Percentiles rank a stretch among this genome's conserved stretches.
phyloP scores from a whole-genome alignment of 2,888 invertebrate species.

The Eupeodes latifasciatus region DNA sequence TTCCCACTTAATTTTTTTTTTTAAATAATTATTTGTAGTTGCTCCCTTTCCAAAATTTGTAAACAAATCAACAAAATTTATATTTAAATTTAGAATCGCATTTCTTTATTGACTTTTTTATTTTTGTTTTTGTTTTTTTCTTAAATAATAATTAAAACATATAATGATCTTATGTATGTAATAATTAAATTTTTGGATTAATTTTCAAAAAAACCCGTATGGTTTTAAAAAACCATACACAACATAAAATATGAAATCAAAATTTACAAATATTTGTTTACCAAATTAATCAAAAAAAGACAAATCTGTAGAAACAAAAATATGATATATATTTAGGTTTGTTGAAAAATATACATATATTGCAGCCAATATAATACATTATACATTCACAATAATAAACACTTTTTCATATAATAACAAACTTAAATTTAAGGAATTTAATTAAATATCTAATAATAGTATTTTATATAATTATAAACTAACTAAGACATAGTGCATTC shows the following conservation, averaged over 20 bases:
- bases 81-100: slow-evolving; percentile 34
- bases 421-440: slow-evolving; percentile 54
- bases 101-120: slow-evolving; percentile 54
- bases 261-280: slow-evolving; percentile 5
- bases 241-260: slow-evolving; percentile 16
- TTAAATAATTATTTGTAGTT: no score
- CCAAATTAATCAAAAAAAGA: slow-evolving; percentile 26
- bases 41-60: no score
- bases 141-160: slow-evolving; percentile 57
- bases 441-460: slow-evolving; percentile 53
- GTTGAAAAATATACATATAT: slow-evolving; percentile 45
- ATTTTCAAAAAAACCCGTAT: slow-evolving; percentile 31
- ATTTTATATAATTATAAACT: slow-evolving; percentile 41
- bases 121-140: slow-evolving; percentile 29
- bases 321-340: neutral
- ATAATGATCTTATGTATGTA: slow-evolving; percentile 41
- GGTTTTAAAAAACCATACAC: slow-evolving; percentile 7
- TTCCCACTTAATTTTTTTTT: no score
- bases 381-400: slow-evolving; percentile 31
- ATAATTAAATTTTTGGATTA: slow-evolving; percentile 51
- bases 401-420: slow-evolving; percentile 32
- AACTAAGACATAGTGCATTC: slow-evolving; percentile 56
- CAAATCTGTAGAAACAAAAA: slow-evolving; percentile 20
- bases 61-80: no score
- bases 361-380: slow-evolving; percentile 20